Evolutionary conservation across 2,888 invertebrate species (phyloP).

Genomic region (Pseudococcus longispinus): DNA sequence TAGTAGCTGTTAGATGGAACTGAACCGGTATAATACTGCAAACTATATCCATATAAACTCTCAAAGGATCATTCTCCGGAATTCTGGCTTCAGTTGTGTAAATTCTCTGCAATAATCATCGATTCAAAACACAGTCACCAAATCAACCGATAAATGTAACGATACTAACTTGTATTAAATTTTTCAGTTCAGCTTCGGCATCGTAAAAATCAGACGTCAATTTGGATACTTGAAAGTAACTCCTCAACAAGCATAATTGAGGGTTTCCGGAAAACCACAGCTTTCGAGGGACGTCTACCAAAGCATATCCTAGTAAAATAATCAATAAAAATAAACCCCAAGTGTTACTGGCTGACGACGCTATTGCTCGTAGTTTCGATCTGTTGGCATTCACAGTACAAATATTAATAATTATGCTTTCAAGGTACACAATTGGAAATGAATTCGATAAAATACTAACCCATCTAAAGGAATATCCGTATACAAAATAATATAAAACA

Average conservation of each 20-base stretch:
- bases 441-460: conserved; percentile 64
- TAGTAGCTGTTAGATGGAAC: conserved; percentile 37
- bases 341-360: conserved; percentile 97
- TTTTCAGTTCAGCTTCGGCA: conserved; percentile 95
- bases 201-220: conserved; percentile 94
- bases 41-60: conserved; percentile 28
- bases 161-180: conserved; percentile 80
- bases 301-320: conserved; percentile 87
- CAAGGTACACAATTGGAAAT: background rate
- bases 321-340: conserved; percentile 98
- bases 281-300: conserved; percentile 92
- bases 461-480: conserved; percentile 88
- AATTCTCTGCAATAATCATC: conserved; percentile 34
- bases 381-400: conserved; percentile 63
- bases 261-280: conserved; percentile 75
- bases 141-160: background rate
- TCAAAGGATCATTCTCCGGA: conserved; percentile 42
- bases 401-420: background rate
- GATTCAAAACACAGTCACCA: background rate
- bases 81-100: conserved; percentile 41
- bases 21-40: conserved; percentile 51
- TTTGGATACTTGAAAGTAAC: conserved; percentile 93
- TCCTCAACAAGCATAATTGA: conserved; percentile 60
- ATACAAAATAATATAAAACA: conserved; percentile 92
- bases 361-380: conserved; percentile 91